Evolutionary conservation across 2,113 vertebrate genomes (phyloP).

Genomic region (Gulo gulo): DNA sequence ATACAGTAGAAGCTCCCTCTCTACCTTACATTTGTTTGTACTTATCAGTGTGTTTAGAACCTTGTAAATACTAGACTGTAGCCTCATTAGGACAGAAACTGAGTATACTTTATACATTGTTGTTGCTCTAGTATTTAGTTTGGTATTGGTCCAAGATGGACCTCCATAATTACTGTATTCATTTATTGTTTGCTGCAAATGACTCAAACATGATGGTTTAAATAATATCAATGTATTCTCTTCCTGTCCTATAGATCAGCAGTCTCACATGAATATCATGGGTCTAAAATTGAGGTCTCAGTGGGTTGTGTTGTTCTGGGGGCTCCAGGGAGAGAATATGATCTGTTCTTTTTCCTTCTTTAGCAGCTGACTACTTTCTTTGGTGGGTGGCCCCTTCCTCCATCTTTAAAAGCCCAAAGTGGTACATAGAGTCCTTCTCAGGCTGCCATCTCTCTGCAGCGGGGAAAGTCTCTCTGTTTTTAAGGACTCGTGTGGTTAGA

Average conservation of each 20-base stretch:
- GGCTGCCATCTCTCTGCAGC: rapidly evolving
- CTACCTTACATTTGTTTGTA: neutral
- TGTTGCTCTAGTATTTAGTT: neutral
- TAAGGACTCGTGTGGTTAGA: neutral
- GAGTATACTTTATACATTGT: neutral
- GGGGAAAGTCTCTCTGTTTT: neutral
- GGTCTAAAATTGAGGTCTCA: too few species aligned
- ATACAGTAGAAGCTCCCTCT: neutral
- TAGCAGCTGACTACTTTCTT: too few species aligned
- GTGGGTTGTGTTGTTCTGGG: neutral
- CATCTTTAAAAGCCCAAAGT: neutral
- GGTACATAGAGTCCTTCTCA: rapidly evolving
- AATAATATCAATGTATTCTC: neutral
- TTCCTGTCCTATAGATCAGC: neutral
- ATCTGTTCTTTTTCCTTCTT: neutral
- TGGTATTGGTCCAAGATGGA: neutral
- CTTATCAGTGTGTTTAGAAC: neutral
- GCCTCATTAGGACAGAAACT: neutral
- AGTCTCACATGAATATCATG: neutral
- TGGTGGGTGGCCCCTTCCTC: neutral
- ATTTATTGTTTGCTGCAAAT: neutral
- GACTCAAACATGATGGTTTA: neutral
- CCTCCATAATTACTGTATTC: neutral
- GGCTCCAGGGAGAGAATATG: too few species aligned
- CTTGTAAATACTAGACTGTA: neutral